Conservation (phyloP, 2,797 vertebrate species). For the Cygnus olor region DNA sequence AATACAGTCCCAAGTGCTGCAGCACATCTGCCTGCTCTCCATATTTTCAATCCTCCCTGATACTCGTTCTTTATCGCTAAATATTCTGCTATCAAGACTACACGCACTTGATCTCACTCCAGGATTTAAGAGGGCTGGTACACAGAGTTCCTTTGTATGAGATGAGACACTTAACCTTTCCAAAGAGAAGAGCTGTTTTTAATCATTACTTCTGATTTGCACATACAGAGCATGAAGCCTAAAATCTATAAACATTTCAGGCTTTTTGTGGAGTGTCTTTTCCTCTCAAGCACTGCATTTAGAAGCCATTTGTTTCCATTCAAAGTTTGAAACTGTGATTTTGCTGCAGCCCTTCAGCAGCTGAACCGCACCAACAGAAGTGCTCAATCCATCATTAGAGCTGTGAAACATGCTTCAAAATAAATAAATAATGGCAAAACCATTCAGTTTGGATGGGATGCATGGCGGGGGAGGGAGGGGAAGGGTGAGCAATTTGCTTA, state of each 20-base stretch:
- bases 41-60: neutral
- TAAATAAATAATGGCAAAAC: slow-evolving; percentile 41
- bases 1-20: neutral
- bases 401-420: neutral
- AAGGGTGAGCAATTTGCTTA: slow-evolving; percentile 73
- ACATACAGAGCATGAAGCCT: slow-evolving; percentile 11
- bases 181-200: slow-evolving; percentile 51
- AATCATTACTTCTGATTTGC: slow-evolving; percentile 57
- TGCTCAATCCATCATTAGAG: slow-evolving; percentile 43
- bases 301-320: slow-evolving; percentile 19
- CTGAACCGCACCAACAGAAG: slow-evolving; percentile 16
- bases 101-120: slow-evolving; percentile 56
- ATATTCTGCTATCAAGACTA: slow-evolving; percentile 61
- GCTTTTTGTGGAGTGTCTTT: neutral
- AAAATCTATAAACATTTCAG: neutral
- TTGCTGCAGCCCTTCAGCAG: slow-evolving; percentile 1
- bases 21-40: slow-evolving; percentile 57
- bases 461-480: neutral
- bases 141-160: slow-evolving; percentile 56
- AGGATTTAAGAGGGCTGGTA: slow-evolving; percentile 37
- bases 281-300: neutral
- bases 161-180: slow-evolving; percentile 68
- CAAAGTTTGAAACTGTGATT: slow-evolving; percentile 28
- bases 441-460: neutral
- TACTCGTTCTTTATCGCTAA: slow-evolving; percentile 39